Conservation (phyloP, 2,797 vertebrate genomes). For the Todus mexicanus region DNA sequence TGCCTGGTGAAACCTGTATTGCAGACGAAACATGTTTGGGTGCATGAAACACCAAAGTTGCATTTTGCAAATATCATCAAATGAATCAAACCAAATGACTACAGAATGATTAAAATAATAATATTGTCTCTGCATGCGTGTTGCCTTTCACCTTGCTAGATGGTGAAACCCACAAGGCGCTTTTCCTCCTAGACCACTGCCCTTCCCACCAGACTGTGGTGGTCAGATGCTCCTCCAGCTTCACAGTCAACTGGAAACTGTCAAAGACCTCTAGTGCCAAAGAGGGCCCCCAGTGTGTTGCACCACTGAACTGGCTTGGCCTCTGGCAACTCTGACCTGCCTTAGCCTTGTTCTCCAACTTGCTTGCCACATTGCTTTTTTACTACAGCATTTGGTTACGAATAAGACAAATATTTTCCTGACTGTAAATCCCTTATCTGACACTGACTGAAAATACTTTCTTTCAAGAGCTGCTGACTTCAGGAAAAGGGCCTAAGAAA, state of each 20-base stretch:
- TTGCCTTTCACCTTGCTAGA: not conserved
- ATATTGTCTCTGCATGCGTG: not conserved
- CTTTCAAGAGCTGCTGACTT: not conserved
- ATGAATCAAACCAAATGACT: not conserved
- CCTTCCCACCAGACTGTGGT: not conserved
- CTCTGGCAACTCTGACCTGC: not conserved
- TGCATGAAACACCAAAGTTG: not conserved
- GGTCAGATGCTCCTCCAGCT: not conserved
- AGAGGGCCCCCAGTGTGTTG: not conserved
- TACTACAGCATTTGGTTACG: fast-evolving
- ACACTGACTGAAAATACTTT: not conserved
- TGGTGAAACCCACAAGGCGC: not conserved
- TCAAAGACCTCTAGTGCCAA: not conserved
- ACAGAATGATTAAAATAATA: not conserved
- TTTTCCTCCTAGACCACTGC: not conserved
- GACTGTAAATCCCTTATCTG: not conserved
- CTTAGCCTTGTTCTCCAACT: not conserved
- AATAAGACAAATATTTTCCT: not conserved
- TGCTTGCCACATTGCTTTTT: not conserved
- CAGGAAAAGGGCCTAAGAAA: not conserved
- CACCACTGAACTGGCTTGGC: not conserved
- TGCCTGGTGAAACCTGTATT: not conserved
- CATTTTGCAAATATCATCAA: not conserved
- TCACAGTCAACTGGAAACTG: not conserved
- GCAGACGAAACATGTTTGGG: not conserved